Percentiles rank a stretch among this genome's conserved stretches.
These are phyloP conservation scores for Regulus satrapa DNA, from an alignment of 2,113 vertebrate species.

Conservation along the genomic window DNA sequence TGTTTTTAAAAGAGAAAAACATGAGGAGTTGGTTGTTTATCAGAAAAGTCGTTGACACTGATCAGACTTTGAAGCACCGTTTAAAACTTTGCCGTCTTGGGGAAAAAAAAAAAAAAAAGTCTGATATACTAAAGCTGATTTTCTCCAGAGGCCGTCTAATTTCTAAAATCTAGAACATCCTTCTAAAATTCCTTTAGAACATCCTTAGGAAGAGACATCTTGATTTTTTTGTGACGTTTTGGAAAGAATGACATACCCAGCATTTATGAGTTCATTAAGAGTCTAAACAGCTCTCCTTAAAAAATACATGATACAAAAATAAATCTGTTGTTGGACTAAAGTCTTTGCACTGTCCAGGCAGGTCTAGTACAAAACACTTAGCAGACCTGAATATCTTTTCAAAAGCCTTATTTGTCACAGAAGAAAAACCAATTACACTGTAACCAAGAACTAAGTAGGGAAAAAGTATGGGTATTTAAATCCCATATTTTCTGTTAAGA, in stretches of 20 bases:
- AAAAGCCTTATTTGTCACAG: neutral
- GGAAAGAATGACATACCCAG: fast-evolving
- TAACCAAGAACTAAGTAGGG: neutral
- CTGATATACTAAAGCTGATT: neutral
- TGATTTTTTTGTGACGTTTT: neutral
- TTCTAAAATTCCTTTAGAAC: neutral
- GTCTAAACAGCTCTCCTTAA: neutral
- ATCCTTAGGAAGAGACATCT: neutral
- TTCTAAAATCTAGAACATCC: neutral
- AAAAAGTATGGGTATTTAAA: neutral
- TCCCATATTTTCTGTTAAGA: neutral
- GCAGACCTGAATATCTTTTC: neutral
- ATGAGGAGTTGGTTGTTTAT: neutral
- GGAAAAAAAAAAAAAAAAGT: neutral
- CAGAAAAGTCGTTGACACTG: neutral
- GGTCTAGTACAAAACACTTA: neutral
- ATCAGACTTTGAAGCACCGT: neutral
- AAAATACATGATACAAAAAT: neutral
- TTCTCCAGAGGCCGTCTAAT: neutral
- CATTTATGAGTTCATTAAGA: neutral
- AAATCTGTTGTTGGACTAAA: neutral
- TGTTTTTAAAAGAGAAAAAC: neutral
- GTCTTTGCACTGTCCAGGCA: neutral
- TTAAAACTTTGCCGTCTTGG: neutral
- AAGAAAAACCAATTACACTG: neutral